These are phyloP conservation scores for Tineola bisselliella DNA, from an alignment of 2,888 invertebrate species.

Conservation along the genomic window DNA sequence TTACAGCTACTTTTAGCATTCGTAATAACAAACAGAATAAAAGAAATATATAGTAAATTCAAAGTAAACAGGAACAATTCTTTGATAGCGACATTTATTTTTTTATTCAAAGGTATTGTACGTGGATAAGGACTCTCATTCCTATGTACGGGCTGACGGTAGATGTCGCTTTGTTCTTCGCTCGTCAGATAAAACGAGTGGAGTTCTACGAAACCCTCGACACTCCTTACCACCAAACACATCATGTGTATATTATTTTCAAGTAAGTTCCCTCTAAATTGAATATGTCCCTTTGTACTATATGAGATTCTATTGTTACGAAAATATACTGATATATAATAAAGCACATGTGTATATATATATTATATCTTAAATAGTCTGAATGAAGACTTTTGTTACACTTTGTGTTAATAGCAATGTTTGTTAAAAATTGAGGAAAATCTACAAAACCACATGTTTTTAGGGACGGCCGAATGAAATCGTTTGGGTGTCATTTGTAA, in stretches of 20 bases:
- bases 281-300: not conserved
- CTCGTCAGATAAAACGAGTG: constrained; percentile 78
- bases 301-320: not conserved
- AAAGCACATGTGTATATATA: not conserved
- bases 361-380: not conserved
- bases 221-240: constrained; percentile 85
- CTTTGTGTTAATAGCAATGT: too few relatives aligned
- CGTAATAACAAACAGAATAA: too few relatives aligned
- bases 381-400: too few relatives aligned
- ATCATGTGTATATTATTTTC: constrained; percentile 82
- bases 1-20: too few relatives aligned
- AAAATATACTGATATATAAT: too few relatives aligned
- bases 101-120: constrained; percentile 69
- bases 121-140: constrained; percentile 79
- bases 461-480: constrained; percentile 79
- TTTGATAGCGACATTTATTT: not conserved
- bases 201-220: constrained; percentile 77
- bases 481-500: constrained; percentile 85
- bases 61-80: not conserved
- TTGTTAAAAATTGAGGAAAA: not conserved
- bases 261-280: constrained; percentile 33
- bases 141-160: constrained; percentile 76
- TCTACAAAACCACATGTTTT: constrained; percentile 7
- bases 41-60: too few relatives aligned
- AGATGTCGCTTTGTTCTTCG: constrained; percentile 81